These are phyloP conservation scores for Clostera curtula DNA, from an alignment of 2,888 invertebrate genomes.

Conservation along the genomic window DNA sequence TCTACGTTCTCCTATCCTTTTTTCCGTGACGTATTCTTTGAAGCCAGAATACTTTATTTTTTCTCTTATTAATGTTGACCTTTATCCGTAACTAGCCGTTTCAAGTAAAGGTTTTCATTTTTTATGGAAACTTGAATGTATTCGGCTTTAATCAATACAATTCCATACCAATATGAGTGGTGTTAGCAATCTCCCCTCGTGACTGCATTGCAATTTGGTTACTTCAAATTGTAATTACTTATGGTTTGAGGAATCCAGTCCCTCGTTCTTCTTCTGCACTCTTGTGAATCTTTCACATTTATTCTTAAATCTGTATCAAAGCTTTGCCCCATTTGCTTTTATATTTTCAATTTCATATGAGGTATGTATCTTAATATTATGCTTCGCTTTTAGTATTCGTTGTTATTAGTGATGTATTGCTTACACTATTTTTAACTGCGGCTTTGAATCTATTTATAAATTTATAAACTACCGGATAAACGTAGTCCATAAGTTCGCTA, in stretches of 20 bases:
- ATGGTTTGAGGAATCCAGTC: slow-evolving; percentile 73
- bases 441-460: no score
- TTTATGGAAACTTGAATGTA: slow-evolving; percentile 27
- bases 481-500: no score
- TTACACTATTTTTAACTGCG: no score
- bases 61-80: slow-evolving; percentile 36
- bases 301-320: slow-evolving; percentile 26
- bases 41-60: slow-evolving; percentile 34
- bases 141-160: slow-evolving; percentile 39
- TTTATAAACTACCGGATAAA: no score
- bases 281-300: slow-evolving; percentile 22
- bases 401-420: slow-evolving; percentile 14
- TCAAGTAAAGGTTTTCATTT: slow-evolving; percentile 49
- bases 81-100: slow-evolving; percentile 48
- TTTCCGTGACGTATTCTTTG: slow-evolving; percentile 34
- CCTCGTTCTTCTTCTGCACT: slow-evolving; percentile 66
- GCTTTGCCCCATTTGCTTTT: slow-evolving; percentile 27
- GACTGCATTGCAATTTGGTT: slow-evolving; percentile 75
- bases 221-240: slow-evolving; percentile 74
- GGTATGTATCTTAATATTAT: slow-evolving; percentile 26
- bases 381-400: slow-evolving; percentile 9
- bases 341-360: slow-evolving; percentile 26
- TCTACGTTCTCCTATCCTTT: slow-evolving; percentile 17
- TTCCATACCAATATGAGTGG: slow-evolving; percentile 48
- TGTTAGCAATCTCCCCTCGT: slow-evolving; percentile 74